Evolutionary conservation across 2,797 vertebrate genomes (phyloP).

Genomic region (Muraenolepis orangiensis): DNA sequence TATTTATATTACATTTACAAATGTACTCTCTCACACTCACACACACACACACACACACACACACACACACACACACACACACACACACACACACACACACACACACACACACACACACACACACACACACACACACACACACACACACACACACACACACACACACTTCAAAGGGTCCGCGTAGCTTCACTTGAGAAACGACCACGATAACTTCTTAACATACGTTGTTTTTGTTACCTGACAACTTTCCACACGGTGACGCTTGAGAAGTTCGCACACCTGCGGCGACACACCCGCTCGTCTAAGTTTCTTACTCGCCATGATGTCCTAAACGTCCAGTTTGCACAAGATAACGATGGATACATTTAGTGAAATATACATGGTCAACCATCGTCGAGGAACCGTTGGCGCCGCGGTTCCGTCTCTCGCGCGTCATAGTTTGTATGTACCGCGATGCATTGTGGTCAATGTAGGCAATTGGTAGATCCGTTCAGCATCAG

Average conservation of each 20-base stretch:
- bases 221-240: slow-evolving; percentile 74
- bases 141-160: too few relatives aligned
- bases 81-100: too few relatives aligned
- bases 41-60: too few relatives aligned
- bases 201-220: too few relatives aligned
- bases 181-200: too few relatives aligned
- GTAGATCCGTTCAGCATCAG: background rate
- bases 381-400: background rate
- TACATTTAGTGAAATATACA: background rate
- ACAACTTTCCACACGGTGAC: slow-evolving; percentile 74
- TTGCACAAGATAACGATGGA: background rate
- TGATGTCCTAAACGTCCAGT: slow-evolving; percentile 24
- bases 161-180: too few relatives aligned
- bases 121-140: too few relatives aligned
- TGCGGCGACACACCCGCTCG: slow-evolving; percentile 69
- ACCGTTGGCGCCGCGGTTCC: background rate
- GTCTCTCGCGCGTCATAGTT: background rate
- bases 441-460: slow-evolving; percentile 22
- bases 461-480: slow-evolving; percentile 21
- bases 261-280: slow-evolving; percentile 73
- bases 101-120: too few relatives aligned
- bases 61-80: too few relatives aligned
- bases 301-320: slow-evolving; percentile 75
- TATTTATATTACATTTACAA: too few relatives aligned
- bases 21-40: too few relatives aligned